phyloP scores from a whole-genome alignment of 2,888 invertebrate species.

The Perdita meconis region DNA sequence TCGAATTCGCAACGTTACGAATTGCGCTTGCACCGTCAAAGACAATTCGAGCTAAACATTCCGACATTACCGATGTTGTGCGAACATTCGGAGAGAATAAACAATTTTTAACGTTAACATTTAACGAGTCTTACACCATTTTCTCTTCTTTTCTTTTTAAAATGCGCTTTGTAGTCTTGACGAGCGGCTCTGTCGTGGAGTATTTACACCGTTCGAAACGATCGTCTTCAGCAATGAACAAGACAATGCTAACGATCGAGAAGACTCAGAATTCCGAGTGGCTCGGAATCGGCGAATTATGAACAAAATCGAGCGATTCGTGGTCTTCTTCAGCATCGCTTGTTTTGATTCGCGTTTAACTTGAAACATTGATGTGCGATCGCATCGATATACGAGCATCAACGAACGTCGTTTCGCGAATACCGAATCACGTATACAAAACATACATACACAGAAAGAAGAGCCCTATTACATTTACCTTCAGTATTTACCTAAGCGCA shows the following conservation, averaged over 20 bases:
- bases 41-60: conserved; percentile 31
- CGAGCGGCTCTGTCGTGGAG: neutral
- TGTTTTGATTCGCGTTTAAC: conserved; percentile 51
- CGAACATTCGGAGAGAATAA: conserved; percentile 21
- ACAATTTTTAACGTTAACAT: conserved; percentile 5
- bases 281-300: conserved; percentile 27
- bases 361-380: conserved; percentile 36
- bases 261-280: conserved; percentile 36
- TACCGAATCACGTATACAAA: conserved; percentile 40
- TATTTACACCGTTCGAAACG: neutral
- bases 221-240: conserved; percentile 13
- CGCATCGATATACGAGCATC: conserved; percentile 41
- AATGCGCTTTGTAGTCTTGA: neutral
- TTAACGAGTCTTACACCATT: conserved; percentile 38
- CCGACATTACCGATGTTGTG: conserved; percentile 56
- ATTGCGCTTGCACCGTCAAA: conserved; percentile 38
- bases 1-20: conserved; percentile 39
- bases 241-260: conserved; percentile 24
- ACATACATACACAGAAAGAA: conserved; percentile 38
- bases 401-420: conserved; percentile 28
- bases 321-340: conserved; percentile 63
- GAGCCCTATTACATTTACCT: conserved; percentile 22
- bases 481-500: no score
- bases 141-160: conserved; percentile 1
- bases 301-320: conserved; percentile 26